A percentile compares a stretch with the other conserved stretches of the same genome.
Conservation (phyloP, 2,113 vertebrate species). For the Tylochromis polylepis region DNA sequence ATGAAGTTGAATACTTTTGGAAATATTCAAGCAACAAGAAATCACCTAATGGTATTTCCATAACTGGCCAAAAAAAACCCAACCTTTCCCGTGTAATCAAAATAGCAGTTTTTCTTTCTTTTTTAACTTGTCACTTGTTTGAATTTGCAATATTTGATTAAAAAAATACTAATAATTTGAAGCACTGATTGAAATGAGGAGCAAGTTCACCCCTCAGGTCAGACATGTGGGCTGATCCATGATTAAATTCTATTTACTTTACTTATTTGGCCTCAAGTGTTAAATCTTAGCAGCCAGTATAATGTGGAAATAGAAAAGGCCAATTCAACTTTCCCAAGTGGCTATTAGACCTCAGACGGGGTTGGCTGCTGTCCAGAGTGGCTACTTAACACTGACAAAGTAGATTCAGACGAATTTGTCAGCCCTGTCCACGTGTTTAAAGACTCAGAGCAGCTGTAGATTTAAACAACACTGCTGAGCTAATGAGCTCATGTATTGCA, state of each 20-base stretch:
- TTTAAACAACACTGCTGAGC: neutral
- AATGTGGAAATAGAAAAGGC: neutral
- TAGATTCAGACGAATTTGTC: neutral
- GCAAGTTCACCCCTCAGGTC: neutral
- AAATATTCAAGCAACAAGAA: neutral
- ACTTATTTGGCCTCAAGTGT: neutral
- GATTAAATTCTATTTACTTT: neutral
- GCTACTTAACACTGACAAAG: neutral
- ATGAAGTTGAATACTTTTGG: neutral
- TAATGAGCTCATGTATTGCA: neutral
- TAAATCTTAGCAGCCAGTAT: neutral
- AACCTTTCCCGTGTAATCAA: neutral
- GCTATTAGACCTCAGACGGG: neutral
- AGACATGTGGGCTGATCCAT: neutral
- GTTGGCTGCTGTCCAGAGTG: neutral
- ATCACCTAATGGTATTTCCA: neutral
- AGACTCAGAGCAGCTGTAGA: neutral
- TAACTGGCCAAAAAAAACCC: rapidly evolving
- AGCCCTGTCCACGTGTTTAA: neutral
- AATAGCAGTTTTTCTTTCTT: neutral
- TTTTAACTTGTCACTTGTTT: neutral
- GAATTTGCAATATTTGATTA: neutral
- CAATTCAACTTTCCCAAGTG: neutral
- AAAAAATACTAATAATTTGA: neutral
- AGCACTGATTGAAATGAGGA: neutral